Evolutionary conservation across 2,888 invertebrate genomes (phyloP).

Genomic region (Cyrtodaria siliqua): DNA sequence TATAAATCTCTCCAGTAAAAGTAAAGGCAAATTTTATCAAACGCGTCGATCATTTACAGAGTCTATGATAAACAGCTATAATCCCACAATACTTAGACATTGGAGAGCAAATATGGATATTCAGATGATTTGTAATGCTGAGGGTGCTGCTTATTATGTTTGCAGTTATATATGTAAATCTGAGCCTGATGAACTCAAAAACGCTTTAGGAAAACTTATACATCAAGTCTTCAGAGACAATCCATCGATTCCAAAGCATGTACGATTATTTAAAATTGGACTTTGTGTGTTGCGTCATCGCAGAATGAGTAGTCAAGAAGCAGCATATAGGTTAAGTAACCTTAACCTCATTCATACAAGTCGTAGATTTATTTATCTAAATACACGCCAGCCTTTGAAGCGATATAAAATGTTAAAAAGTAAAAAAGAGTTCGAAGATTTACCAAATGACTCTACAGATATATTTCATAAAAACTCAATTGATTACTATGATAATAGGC

Average conservation of each 20-base stretch:
- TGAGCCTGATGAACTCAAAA: conserved; percentile 50
- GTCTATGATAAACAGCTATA: conserved; percentile 25
- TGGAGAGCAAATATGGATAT: conserved; percentile 45
- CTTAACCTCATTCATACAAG: conserved; percentile 1
- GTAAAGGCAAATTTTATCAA: too few relatives aligned
- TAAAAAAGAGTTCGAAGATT: neutral
- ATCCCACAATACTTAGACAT: conserved; percentile 20
- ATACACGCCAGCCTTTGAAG: conserved; percentile 1
- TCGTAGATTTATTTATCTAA: conserved; percentile 13
- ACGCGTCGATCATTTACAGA: too few relatives aligned
- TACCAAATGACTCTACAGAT: neutral
- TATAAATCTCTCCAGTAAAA: conserved; percentile 4
- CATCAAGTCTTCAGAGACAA: neutral
- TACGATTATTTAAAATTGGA: conserved; percentile 16
- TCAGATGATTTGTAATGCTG: conserved; percentile 22
- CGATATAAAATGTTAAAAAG: conserved; percentile 10
- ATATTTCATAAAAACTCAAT: too few relatives aligned
- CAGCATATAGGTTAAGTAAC: conserved; percentile 18
- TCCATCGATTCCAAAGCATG: conserved; percentile 1
- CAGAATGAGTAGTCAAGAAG: conserved; percentile 26
- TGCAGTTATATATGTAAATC: conserved; percentile 43
- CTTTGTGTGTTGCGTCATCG: conserved; percentile 28
- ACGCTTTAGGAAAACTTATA: conserved; percentile 30
- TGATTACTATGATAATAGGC: too few relatives aligned
- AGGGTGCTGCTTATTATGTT: conserved; percentile 45